phyloP scores from a whole-genome alignment of 2,113 vertebrate species.

The Dromiciops gliroides region DNA sequence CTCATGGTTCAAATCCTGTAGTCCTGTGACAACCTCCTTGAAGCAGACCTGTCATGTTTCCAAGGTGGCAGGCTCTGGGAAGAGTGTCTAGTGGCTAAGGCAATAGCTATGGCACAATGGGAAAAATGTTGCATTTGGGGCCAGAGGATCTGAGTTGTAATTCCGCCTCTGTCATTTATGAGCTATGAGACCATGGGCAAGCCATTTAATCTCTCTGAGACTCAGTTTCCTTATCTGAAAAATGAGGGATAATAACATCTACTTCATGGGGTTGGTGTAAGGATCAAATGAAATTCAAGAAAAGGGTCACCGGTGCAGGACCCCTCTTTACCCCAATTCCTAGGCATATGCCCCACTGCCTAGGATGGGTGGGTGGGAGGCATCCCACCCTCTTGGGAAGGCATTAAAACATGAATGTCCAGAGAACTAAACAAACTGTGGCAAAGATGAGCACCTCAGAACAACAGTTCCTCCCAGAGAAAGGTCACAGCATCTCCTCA shows the following conservation, averaged over 20 bases:
- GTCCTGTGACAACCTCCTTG: background rate
- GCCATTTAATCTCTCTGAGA: background rate
- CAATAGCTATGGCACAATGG: background rate
- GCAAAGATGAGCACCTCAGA: background rate
- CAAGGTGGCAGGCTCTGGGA: background rate
- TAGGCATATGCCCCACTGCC: background rate
- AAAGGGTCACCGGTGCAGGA: background rate
- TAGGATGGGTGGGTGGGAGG: background rate
- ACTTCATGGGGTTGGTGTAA: background rate
- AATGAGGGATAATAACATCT: background rate
- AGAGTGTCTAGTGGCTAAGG: background rate
- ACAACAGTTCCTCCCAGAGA: background rate
- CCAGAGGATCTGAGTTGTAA: slow-evolving; percentile 17
- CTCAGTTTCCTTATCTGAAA: background rate
- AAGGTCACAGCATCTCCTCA: background rate
- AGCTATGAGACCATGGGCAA: background rate
- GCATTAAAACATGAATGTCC: background rate
- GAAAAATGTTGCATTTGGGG: background rate
- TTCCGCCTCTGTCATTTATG: background rate
- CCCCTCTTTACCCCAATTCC: background rate
- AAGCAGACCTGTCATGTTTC: background rate
- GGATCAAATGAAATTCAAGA: background rate
- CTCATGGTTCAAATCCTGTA: background rate
- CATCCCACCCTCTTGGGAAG: no score
- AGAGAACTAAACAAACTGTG: background rate